phyloP scores from a whole-genome alignment of 2,888 invertebrate species.

The Rhimphoctona megacephalus region DNA sequence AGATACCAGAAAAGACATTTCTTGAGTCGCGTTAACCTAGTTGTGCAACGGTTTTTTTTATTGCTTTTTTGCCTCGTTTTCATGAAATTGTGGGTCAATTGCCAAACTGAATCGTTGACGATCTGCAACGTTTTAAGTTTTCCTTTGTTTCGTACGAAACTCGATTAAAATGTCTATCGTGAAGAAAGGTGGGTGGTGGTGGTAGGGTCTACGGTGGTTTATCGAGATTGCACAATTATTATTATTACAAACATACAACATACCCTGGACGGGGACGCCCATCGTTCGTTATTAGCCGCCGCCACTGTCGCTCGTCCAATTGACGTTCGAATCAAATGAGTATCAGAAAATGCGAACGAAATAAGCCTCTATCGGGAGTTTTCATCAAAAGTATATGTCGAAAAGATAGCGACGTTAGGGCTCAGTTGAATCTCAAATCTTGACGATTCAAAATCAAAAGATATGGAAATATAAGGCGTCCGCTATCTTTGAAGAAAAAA shows the following conservation, averaged over 20 bases:
- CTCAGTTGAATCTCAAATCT: background rate
- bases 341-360: background rate
- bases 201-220: slow-evolving; percentile 4
- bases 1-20: slow-evolving; percentile 23
- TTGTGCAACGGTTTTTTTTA: slow-evolving; percentile 53
- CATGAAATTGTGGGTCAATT: background rate
- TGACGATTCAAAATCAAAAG: background rate
- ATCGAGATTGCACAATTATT: slow-evolving; percentile 7
- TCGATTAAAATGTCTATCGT: background rate
- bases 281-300: background rate
- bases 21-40: slow-evolving; percentile 31
- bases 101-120: too few relatives aligned
- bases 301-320: background rate
- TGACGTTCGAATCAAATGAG: background rate
- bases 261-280: background rate
- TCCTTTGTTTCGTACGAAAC: background rate
- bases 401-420: background rate
- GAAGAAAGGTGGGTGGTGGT: background rate
- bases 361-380: background rate
- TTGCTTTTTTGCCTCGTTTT: slow-evolving; percentile 13
- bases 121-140: background rate
- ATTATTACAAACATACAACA: background rate
- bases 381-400: background rate
- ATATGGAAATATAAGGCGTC: background rate
- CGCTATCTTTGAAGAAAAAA: background rate